Evolutionary conservation across 2,797 vertebrate species (phyloP), one percentile per base, ranked within the genome.

Genomic region (Rallus crepitans): DNA sequence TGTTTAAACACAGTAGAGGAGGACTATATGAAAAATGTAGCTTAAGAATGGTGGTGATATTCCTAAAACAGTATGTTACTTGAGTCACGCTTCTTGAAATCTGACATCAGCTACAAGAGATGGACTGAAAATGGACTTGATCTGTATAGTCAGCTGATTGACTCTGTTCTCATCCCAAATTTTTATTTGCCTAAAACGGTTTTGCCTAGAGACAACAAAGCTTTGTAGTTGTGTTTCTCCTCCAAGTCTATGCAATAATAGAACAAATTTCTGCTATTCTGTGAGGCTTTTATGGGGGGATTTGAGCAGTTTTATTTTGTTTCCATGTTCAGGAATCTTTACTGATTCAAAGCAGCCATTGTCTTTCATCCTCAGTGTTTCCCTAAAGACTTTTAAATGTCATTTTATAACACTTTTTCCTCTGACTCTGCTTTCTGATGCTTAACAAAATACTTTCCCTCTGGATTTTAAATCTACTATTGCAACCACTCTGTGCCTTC

Each of bases 121-220:
- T 13, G 12, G 57, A 11, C 4, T 25, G 61, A 63, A 87, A 65
- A 59, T 37, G 57, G 65, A 64, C 35, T 77, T 52, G 18, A 57
- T 15, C 0, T 0, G 11, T 20, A 24, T 4, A 61, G 12, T 39
- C 47, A 30, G 28, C 14, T 1, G 7, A 57, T 21, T 61, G 40
- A 28, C 13, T 19, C 37, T 57, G 3, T 25, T 47, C 15, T 83
- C 9, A 1, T 65, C 27, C 28, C 39, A n/a, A 5, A 30, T 57
- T 61, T 27, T 69, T 70, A 57, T 39, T 69, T 77, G 13, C 16
- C 30, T 39, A n/a, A 48, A 89, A 7, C 2, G 37, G 19, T 45
- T 87, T 53, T 87, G 28, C 37, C 28, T 66, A 33, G 47, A 61
- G 40, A 39, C 7, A 61, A 31, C 7, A 69, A 65, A 76, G 27